These are phyloP conservation scores for Holothuria scabra DNA, from an alignment of 53 echinoderm and acorn worm species.

Conservation along the genomic window DNA sequence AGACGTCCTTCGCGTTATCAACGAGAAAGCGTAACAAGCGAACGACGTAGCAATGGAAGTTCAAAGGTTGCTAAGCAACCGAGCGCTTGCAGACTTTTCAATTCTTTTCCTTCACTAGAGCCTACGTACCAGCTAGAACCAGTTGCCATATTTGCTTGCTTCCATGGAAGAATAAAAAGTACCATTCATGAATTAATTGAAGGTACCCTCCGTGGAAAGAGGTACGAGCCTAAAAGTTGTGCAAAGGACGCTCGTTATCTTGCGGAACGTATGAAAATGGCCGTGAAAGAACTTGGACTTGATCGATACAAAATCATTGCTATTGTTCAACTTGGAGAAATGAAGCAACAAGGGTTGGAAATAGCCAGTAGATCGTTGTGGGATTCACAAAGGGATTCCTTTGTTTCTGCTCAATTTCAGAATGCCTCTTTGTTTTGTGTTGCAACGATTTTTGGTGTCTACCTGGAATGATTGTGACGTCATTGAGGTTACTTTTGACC, in stretches of 20 bases:
- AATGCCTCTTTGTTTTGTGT: slow-evolving; percentile 78
- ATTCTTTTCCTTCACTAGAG: slow-evolving; percentile 42
- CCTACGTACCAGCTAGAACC: slow-evolving; percentile 78
- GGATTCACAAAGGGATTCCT: slow-evolving; percentile 70
- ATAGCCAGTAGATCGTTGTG: slow-evolving; percentile 71
- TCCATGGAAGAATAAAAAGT: slow-evolving; percentile 45
- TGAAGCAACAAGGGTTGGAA: slow-evolving; percentile 56
- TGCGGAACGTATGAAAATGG: slow-evolving; percentile 71
- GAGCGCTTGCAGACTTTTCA: slow-evolving; percentile 10
- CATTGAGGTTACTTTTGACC: too few relatives aligned
- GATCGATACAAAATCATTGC: slow-evolving; percentile 77
- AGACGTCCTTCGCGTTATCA: background rate
- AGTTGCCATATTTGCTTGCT: slow-evolving; percentile 55
- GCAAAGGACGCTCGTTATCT: slow-evolving; percentile 61
- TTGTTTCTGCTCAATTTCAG: slow-evolving; percentile 66
- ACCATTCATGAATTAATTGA: slow-evolving; percentile 64
- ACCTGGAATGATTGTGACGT: slow-evolving; percentile 64
- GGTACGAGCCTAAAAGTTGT: slow-evolving; percentile 61
- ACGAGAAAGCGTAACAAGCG: too few relatives aligned
- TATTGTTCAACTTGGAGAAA: slow-evolving; percentile 74
- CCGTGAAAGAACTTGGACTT: slow-evolving; percentile 66
- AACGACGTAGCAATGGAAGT: slow-evolving; percentile 58
- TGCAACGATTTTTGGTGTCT: slow-evolving; percentile 81
- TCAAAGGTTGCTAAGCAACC: slow-evolving; percentile 71
- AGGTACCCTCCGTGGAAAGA: slow-evolving; percentile 47